Conservation (phyloP, 2,113 vertebrate species). For the Platichthys flesus region DNA sequence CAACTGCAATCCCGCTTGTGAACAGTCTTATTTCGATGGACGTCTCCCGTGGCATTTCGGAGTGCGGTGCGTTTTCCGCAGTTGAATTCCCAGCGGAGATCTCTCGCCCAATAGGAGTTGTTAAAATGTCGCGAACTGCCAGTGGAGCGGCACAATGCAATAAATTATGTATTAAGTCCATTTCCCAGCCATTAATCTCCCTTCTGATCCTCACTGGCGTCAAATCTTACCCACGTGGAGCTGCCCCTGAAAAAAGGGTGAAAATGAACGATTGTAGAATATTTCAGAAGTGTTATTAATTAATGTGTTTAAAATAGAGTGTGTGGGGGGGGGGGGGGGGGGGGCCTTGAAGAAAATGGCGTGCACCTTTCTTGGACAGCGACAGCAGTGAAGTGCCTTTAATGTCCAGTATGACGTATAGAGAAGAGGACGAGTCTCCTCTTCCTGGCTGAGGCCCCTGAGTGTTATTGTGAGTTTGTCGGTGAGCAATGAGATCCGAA, state of each 20-base stretch:
- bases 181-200: constrained; percentile 37
- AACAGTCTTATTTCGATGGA: constrained; percentile 15
- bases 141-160: constrained; percentile 66
- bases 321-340: neutral
- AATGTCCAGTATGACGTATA: constrained; percentile 61
- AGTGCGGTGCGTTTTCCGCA: constrained; percentile 30
- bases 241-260: constrained; percentile 23
- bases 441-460: constrained; percentile 11
- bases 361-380: constrained; percentile 65
- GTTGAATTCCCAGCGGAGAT: constrained; percentile 19
- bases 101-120: constrained; percentile 11
- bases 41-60: constrained; percentile 27
- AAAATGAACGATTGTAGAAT: constrained; percentile 57
- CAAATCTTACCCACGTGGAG: constrained; percentile 2
- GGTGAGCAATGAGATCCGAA: constrained; percentile 36
- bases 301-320: constrained; percentile 24
- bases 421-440: constrained; percentile 3
- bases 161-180: constrained; percentile 54
- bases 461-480: constrained; percentile 33
- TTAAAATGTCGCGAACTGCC: constrained; percentile 34
- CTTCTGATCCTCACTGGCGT: constrained; percentile 19
- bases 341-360: constrained; percentile 2
- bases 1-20: neutral
- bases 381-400: constrained; percentile 81
- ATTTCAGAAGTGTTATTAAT: constrained; percentile 46